Percentiles rank a stretch among this genome's conserved stretches.
Evolutionary conservation across 1,140 invertebrate species (phyloP).

Genomic region (Proales similis): DNA sequence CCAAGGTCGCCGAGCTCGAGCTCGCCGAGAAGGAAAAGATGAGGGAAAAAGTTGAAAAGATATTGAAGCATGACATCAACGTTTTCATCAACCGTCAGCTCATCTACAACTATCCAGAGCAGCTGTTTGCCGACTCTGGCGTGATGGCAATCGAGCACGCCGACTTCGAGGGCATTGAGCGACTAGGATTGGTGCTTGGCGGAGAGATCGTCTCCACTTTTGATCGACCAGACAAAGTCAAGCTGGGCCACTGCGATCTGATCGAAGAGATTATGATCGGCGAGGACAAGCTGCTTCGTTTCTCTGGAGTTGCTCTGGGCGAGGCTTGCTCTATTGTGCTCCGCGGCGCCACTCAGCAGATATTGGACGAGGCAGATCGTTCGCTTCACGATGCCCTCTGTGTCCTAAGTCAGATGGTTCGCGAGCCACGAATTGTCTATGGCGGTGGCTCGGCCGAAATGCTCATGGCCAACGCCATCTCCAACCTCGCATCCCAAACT

Average conservation of each 20-base stretch:
- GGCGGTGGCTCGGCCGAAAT: slow-evolving; percentile 86
- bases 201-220: slow-evolving; percentile 99
- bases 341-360: slow-evolving; percentile 96
- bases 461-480: slow-evolving; percentile 87
- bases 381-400: slow-evolving; percentile 96
- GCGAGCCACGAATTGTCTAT: slow-evolving; percentile 79
- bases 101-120: slow-evolving; percentile 99
- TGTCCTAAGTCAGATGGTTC: slow-evolving; percentile 87
- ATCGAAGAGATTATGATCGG: slow-evolving; percentile 98
- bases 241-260: slow-evolving; percentile 82
- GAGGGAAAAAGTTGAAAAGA: slow-evolving; percentile 98
- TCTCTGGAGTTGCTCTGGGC: slow-evolving; percentile 85
- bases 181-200: slow-evolving; percentile 88
- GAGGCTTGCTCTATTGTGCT: slow-evolving; percentile 95
- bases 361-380: slow-evolving; percentile 94
- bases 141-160: slow-evolving; percentile 99
- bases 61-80: slow-evolving; percentile 87
- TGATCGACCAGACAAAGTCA: slow-evolving; percentile 80
- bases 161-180: slow-evolving; percentile 97
- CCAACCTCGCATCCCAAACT: slow-evolving; percentile 72
- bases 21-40: slow-evolving; percentile 97
- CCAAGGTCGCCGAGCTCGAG: slow-evolving; percentile 96
- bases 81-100: slow-evolving; percentile 98
- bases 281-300: slow-evolving; percentile 87
- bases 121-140: slow-evolving; percentile 93